Conservation (phyloP, 2,113 vertebrate species). For the Edolisoma coerulescens region DNA sequence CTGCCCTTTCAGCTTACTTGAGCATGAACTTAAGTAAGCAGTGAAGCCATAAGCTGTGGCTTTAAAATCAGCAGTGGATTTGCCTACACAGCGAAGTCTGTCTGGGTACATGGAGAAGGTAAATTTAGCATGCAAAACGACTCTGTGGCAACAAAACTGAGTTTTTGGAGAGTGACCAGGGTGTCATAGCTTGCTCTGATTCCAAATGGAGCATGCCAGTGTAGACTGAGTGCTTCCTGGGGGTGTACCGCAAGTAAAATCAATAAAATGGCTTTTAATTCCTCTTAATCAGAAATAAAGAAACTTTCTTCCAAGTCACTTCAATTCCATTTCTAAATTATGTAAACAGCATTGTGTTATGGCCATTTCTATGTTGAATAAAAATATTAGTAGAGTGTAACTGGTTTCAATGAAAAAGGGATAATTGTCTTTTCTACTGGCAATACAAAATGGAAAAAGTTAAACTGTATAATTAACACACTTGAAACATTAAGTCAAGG, state of each 20-base stretch:
- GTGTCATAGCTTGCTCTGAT: background rate
- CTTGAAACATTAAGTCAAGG: background rate
- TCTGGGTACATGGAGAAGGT: background rate
- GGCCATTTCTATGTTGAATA: background rate
- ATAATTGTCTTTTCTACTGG: background rate
- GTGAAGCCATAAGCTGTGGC: background rate
- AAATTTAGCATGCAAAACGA: background rate
- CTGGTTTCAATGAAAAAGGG: background rate
- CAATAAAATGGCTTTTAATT: background rate
- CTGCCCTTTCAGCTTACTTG: conserved; percentile 19
- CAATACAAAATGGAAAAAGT: background rate
- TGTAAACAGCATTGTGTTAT: background rate
- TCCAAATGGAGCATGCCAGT: background rate
- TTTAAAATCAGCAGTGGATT: conserved; percentile 5
- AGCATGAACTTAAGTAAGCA: conserved; percentile 12
- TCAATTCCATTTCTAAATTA: background rate
- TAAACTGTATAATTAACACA: background rate
- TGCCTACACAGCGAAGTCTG: background rate
- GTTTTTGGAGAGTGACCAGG: background rate
- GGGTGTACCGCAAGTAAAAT: background rate
- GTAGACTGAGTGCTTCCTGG: background rate
- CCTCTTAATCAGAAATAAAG: background rate
- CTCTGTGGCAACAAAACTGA: background rate
- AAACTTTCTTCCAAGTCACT: background rate
- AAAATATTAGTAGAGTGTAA: background rate